These are phyloP conservation scores for Galaxea fascicularis DNA, from an alignment of 92 coral and sea anemone species.

Conservation along the genomic window DNA sequence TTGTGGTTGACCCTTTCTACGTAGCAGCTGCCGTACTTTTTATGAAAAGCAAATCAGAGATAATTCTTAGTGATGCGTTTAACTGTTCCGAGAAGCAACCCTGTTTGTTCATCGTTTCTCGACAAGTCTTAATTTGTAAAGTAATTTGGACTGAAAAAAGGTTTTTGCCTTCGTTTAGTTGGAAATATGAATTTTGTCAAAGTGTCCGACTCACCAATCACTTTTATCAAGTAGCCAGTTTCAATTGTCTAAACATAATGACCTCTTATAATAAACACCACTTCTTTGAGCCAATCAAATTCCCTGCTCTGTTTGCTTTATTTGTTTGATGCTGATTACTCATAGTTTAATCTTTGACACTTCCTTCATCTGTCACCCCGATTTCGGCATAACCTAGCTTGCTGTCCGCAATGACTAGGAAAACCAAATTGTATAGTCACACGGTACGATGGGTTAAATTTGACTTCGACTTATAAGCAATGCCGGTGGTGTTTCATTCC, in stretches of 20 bases:
- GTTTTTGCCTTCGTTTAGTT: too few relatives aligned
- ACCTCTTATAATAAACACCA: background rate
- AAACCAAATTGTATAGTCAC: background rate
- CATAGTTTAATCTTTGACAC: background rate
- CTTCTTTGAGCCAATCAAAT: conserved; percentile 11
- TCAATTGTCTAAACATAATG: background rate
- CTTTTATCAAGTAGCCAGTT: background rate
- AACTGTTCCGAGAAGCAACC: background rate
- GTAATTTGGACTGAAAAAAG: too few relatives aligned
- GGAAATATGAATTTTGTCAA: too few relatives aligned
- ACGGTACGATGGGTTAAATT: background rate
- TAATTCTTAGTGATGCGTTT: background rate
- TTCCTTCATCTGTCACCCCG: background rate
- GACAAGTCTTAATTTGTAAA: too few relatives aligned
- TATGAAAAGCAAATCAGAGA: background rate
- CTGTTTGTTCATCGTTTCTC: background rate
- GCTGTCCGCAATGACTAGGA: background rate
- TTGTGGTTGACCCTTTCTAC: background rate
- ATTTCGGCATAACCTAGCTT: background rate
- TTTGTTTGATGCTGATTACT: background rate
- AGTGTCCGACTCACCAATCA: background rate
- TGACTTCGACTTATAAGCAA: background rate
- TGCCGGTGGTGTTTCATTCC: background rate
- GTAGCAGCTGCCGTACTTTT: background rate
- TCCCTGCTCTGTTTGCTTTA: background rate